A percentile compares a stretch with the other conserved stretches of the same genome.
phyloP scores from a whole-genome alignment of 2,113 vertebrate species.

The Rhinolophus sinicus region DNA sequence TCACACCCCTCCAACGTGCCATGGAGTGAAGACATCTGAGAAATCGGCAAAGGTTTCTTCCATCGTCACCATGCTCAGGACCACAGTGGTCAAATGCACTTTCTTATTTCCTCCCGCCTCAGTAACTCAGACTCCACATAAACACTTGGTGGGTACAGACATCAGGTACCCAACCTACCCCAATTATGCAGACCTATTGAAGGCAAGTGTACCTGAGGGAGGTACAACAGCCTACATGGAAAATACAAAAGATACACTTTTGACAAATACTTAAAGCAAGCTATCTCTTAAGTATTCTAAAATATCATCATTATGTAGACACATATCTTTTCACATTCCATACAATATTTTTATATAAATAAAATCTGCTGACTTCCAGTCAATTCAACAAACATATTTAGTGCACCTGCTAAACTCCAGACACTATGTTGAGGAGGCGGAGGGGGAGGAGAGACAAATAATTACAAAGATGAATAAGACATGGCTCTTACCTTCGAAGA shows the following conservation, averaged over 20 bases:
- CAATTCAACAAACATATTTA: conserved; percentile 65
- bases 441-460: background rate
- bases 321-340: conserved; percentile 57
- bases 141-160: background rate
- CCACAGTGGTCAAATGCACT: background rate
- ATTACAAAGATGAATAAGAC: conserved; percentile 16
- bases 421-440: background rate
- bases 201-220: background rate
- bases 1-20: background rate
- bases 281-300: conserved; percentile 53
- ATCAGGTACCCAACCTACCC: background rate
- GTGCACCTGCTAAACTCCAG: conserved; percentile 56
- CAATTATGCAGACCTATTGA: background rate
- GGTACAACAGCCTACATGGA: background rate
- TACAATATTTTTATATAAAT: conserved; percentile 73
- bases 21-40: background rate
- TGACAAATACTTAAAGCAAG: conserved; percentile 10
- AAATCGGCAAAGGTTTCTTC: background rate
- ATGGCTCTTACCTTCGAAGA: background rate
- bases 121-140: background rate
- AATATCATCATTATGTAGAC: conserved; percentile 49
- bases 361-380: conserved; percentile 69
- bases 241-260: background rate
- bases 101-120: background rate
- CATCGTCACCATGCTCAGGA: background rate